Base-by-base conservation (phyloP, 2,113 vertebrate species). In the Amphiprion ocellaris region DNA sequence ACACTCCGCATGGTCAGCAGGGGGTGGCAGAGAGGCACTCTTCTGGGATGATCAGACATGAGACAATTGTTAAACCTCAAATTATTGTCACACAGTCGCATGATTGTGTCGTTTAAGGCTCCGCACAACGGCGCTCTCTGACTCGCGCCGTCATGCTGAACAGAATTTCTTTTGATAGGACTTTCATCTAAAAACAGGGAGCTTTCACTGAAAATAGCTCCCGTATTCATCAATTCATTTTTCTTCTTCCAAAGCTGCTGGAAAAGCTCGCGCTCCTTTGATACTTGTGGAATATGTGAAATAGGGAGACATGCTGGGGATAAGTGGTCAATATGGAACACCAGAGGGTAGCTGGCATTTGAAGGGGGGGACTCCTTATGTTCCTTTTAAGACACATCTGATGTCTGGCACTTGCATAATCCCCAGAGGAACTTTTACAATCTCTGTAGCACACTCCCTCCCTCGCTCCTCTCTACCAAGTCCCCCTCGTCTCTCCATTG, bases 1-100 rank as follows among this genome's bases (percentile, higher is more conserved):
- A 93, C 65, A 52, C 91, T 91, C 74, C 87, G 59, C 91, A 96
- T 93, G 92, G 93, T 94, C 97, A 97, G 96, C 68, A 88, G 76
- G 52, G 87, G 81, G 4, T 64, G 46, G 82, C 81, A 89, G 72
- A 84, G 86, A 89, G 81, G 63, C 77, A 19, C 72, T 65, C 53
- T 69, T 39, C 81, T 83, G 65, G 63, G n/a, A 74, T 0, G 30
- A 76, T 7, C 61, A 62, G 41, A 12, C 30, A n/a, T 3, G n/a
- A 83, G 26, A 56, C 26, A 58, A 37, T 17, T 39, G 52, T 54
- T 30, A 30, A 33, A 59, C 16, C 11, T 44, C 9, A 11, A 26
- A 58, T 19, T 16, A 12, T 1, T 47, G 17, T 11, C 28, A 56
- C 21, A 49, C 21, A 41, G 4, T 17, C 10, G 10, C 17, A 2